Evolutionary conservation across 2,113 vertebrate genomes (phyloP).

Genomic region (Indicator maculatus): DNA sequence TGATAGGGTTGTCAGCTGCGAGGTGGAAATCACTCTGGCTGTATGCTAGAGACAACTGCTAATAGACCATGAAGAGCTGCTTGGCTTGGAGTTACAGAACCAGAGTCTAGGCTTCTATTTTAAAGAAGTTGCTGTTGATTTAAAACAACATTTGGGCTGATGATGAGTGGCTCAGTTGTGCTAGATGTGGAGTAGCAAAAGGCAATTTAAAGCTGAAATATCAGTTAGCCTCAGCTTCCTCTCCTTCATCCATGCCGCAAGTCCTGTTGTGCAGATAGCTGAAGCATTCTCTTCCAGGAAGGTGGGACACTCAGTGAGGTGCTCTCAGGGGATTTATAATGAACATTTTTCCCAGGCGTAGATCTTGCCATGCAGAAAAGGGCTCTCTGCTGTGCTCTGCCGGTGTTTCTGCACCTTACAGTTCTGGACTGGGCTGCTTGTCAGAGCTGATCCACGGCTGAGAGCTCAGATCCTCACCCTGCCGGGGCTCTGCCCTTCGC

Average conservation of each 20-base stretch:
- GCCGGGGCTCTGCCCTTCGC: neutral
- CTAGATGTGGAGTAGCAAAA: neutral
- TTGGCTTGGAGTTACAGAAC: neutral
- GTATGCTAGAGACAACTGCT: neutral
- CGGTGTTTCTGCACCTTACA: neutral
- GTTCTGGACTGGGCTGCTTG: neutral
- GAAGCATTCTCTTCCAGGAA: neutral
- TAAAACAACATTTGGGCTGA: neutral
- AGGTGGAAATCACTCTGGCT: neutral
- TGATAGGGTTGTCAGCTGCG: no score
- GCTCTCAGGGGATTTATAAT: neutral
- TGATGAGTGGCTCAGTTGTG: neutral
- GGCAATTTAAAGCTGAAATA: neutral
- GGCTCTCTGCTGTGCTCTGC: neutral
- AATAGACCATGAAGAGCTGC: accelerated
- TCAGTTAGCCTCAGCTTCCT: neutral
- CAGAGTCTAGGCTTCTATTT: neutral
- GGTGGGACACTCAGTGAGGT: neutral
- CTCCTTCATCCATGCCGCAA: neutral
- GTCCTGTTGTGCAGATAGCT: neutral
- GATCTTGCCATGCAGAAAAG: neutral
- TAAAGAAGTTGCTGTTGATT: neutral
- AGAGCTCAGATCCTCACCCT: neutral
- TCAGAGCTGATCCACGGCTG: neutral
- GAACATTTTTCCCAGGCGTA: accelerated